These are phyloP conservation scores for Salpingus planirostris DNA, from an alignment of 2,888 invertebrate species.

Conservation along the genomic window DNA sequence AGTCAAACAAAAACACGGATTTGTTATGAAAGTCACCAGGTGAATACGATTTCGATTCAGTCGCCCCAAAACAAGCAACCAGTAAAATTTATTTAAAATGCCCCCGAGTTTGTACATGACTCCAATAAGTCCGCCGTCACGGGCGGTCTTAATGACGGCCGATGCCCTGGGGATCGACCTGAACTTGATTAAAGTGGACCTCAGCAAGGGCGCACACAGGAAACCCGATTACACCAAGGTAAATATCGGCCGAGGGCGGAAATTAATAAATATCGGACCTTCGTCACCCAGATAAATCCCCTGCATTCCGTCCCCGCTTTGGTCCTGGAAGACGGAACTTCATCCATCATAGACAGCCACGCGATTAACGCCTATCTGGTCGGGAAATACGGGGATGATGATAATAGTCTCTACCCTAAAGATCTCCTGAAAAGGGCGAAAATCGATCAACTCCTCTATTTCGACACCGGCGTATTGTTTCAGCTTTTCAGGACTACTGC, in stretches of 20 bases:
- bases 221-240: background rate
- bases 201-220: background rate
- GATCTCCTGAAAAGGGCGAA: constrained; percentile 42
- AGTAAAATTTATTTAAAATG: constrained; percentile 2
- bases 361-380: constrained; percentile 26
- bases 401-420: constrained; percentile 39
- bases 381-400: constrained; percentile 9
- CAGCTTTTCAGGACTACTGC: constrained; percentile 2
- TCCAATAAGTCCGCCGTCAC: constrained; percentile 5
- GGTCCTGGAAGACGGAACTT: constrained; percentile 48
- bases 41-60: too few species aligned
- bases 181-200: background rate
- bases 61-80: too few species aligned
- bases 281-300: constrained; percentile 3
- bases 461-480: constrained; percentile 31
- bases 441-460: constrained; percentile 45
- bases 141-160: constrained; percentile 6
- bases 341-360: constrained; percentile 48
- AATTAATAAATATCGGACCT: background rate
- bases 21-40: too few species aligned
- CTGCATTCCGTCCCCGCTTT: constrained; percentile 6
- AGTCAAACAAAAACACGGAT: too few species aligned
- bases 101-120: constrained; percentile 7
- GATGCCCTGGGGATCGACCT: constrained; percentile 5
- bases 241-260: background rate